Evolutionary conservation across 2,113 vertebrate species (phyloP).

Genomic region (Typhlomys cinereus): DNA sequence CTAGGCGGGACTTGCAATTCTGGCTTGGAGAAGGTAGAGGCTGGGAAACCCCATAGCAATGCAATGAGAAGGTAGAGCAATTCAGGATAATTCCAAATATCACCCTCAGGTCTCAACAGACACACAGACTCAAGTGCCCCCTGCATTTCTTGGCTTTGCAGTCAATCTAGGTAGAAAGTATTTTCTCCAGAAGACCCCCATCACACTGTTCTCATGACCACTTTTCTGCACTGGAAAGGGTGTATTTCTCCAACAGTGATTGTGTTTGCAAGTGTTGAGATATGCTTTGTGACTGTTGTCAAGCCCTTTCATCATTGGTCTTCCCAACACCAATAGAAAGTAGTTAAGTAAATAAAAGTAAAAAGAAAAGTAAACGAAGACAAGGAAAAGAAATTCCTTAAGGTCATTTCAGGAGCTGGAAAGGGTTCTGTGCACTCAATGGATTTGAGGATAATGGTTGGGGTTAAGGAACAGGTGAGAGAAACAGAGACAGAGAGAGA

Average conservation of each 20-base stretch:
- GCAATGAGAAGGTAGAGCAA: no score
- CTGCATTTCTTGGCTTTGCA: no score
- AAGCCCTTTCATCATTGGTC: background rate
- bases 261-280: background rate
- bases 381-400: no score
- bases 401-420: background rate
- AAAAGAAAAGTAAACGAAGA: background rate
- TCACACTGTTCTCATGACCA: background rate
- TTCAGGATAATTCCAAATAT: no score
- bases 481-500: background rate
- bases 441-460: background rate
- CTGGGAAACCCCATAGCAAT: no score
- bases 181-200: no score
- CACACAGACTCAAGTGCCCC: no score
- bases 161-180: no score
- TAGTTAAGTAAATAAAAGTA: background rate
- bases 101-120: no score
- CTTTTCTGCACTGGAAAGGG: background rate
- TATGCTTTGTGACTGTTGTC: background rate
- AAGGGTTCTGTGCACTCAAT: background rate
- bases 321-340: background rate
- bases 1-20: no score
- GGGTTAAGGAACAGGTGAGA: background rate
- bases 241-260: background rate
- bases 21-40: no score